Conservation (phyloP, 2,888 invertebrate genomes). For the Melipona beecheii region DNA sequence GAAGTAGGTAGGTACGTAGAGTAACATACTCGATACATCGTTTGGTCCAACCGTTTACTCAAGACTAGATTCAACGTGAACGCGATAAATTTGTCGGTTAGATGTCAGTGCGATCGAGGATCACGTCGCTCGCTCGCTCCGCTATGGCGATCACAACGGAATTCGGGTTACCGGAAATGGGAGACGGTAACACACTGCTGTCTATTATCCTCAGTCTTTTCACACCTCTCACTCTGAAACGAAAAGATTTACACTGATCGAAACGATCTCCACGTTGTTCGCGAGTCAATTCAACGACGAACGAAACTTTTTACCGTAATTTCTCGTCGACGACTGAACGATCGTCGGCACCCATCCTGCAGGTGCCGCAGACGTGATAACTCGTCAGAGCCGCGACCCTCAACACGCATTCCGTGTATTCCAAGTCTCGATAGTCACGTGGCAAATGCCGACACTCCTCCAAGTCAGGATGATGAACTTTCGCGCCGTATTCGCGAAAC, state of each 20-base stretch:
- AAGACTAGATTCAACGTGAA: background rate
- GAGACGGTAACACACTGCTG: constrained; percentile 92
- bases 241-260: background rate
- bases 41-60: background rate
- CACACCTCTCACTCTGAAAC: constrained; percentile 88
- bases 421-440: constrained; percentile 84
- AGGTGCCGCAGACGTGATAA: constrained; percentile 93
- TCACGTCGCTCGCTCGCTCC: constrained; percentile 87
- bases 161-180: constrained; percentile 91
- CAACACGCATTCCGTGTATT: constrained; percentile 88
- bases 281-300: background rate
- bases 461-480: constrained; percentile 88
- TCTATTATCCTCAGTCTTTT: constrained; percentile 90
- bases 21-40: background rate
- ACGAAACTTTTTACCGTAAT: constrained; percentile 85
- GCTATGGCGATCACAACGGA: constrained; percentile 88
- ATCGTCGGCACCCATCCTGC: constrained; percentile 87
- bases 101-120: constrained; percentile 76
- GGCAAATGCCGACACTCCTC: constrained; percentile 87
- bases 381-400: constrained; percentile 88
- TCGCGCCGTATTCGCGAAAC: constrained; percentile 87
- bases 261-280: background rate
- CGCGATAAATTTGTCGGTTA: background rate
- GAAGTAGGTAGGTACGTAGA: too few species aligned
- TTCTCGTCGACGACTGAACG: constrained; percentile 88